These are phyloP conservation scores for Scaptomyza hsui DNA, from an alignment of 1,140 invertebrate species.

Conservation along the genomic window DNA sequence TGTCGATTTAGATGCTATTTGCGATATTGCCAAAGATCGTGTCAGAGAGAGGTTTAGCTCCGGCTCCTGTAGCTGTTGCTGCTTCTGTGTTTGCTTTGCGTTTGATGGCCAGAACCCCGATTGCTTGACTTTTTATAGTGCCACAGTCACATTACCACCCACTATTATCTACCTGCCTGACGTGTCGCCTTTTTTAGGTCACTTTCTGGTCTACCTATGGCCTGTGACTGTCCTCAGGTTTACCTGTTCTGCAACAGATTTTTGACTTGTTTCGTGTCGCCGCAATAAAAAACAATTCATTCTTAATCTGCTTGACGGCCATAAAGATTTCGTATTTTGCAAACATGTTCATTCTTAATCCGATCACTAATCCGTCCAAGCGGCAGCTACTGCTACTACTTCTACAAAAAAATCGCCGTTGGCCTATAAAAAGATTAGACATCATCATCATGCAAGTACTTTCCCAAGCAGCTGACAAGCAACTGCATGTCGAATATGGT, in stretches of 20 bases:
- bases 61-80: constrained; percentile 45
- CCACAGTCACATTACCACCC: background rate
- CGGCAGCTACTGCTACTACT: constrained; percentile 4
- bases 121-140: constrained; percentile 47
- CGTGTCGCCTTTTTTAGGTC: constrained; percentile 8
- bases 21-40: constrained; percentile 8
- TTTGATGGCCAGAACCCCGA: constrained; percentile 45
- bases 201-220: background rate
- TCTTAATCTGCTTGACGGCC: constrained; percentile 64
- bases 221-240: background rate
- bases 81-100: constrained; percentile 33
- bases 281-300: constrained; percentile 78
- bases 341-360: constrained; percentile 81
- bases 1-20: constrained; percentile 12
- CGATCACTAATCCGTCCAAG: constrained; percentile 64
- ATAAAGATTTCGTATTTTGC: constrained; percentile 72
- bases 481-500: background rate
- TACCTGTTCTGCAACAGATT: constrained; percentile 38
- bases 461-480: constrained; percentile 73
- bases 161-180: constrained; percentile 4
- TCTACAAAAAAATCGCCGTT: constrained; percentile 28
- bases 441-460: constrained; percentile 60
- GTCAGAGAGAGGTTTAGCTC: background rate
- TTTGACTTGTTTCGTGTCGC: constrained; percentile 55
- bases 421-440: constrained; percentile 71